Evolutionary conservation across 2,888 invertebrate genomes (phyloP), one percentile per base, ranked within the genome.

Genomic region (Ormyrus rosae): DNA sequence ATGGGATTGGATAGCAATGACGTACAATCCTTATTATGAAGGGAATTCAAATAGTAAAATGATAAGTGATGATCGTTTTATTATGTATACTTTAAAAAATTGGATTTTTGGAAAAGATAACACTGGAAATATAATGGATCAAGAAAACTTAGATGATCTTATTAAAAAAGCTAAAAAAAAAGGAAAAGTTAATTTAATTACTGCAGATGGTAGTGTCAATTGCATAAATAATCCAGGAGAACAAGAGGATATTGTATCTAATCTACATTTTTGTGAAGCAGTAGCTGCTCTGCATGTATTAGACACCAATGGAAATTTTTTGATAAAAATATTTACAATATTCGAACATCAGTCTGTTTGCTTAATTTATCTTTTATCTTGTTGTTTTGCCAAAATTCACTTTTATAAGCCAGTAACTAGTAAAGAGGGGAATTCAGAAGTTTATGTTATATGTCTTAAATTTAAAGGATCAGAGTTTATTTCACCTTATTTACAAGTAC

Each of bases 361-460:
- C 82, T 91, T 97, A 5, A 90, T 98, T 72, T 98, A 95, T 88
- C 91, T 98, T 9, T 91, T 99, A 5, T 94, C 94, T 85, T 95
- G 95, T 85, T 86, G 93, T 13, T 99, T 99, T 89, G 88, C 92
- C 51, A 91, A 94, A 88, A 94, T 98, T 0, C 92, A 94, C 84
- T 92, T 96, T 19, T 96, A 95, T 88, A 99, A 99, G 89, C 98
- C 99, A 0, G 95, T 94, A 0, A 96, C 97, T 0, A 98, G 98
- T n/a, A 96, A 97, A 88, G 95, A 96, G 87, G 98, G 98, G 7
- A 99, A 99, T 91, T 98, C 98, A 0, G 99, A 99, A 91, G 94
- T 96, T 0, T 99, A 99, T 88, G 93, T 97, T 0, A 92, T 98
- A 50, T 96, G 96, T 86, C 88, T 94, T 48, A 91, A 92, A 45